Evolutionary conservation across 2,888 invertebrate species (phyloP), one percentile per base, ranked within the genome.

Genomic region (Brachypalpus laphriformis): DNA sequence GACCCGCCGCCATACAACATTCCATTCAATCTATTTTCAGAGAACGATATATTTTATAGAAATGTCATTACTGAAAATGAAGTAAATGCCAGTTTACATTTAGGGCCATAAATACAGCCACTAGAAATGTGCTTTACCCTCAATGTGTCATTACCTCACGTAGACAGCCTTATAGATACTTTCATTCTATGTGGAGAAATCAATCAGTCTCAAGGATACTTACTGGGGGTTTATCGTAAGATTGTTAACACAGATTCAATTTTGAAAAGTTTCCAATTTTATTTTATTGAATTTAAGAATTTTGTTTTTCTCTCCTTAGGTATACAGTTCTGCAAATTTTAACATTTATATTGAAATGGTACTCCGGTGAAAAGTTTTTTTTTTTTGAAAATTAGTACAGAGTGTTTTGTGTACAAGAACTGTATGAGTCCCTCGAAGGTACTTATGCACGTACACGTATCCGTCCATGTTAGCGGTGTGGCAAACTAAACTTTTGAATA

Each of bases 131-230:
- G 22, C 22, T 7, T 8, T 28, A 9, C 51, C 8, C 54, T 8
- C 51, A 16, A 51, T 51, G 28, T 51, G 51, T 25, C 14, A 51
- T 51, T 51, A 14, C 28, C 28, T 28, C 14, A 54, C 28, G 54
- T 54, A 54, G 25, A 28, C 28, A 16, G 7, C 28, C 8, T 25
- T 54, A 16, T 25, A 25, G 42, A 59, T 40, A 22, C 4, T 14
- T 61, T 25, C 20, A 8, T 42, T 47, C n/a, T 25, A 25, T 18
- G 16, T 7, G 18, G 47, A 63, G 45, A 31, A 63, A 47, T 63
- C 63, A 63, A 63, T 63, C 63, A 63, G 63, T 63, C 63, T 47
- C 45, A 31, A 63, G 45, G 63, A 63, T 63, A 45, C 63, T 63
- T 63, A 63, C 25, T 47, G 63, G 31, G 5, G 63, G 47, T 47